These are phyloP conservation scores for Bombyx mori DNA, from an alignment of 1,140 invertebrate species.

Conservation along the genomic window DNA sequence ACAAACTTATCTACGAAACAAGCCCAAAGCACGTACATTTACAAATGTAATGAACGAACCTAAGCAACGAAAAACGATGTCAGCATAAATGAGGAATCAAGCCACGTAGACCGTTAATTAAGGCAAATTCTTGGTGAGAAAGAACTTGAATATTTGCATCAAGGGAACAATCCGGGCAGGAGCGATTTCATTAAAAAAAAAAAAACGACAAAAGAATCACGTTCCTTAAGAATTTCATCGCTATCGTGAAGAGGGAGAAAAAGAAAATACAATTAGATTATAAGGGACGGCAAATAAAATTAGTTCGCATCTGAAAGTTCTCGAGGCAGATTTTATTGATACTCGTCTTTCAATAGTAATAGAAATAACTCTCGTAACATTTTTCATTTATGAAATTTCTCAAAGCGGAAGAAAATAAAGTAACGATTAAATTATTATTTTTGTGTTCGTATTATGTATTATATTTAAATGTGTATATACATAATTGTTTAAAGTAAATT, in stretches of 20 bases:
- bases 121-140: conserved; percentile 16
- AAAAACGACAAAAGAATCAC: conserved; percentile 7
- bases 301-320: conserved; percentile 3
- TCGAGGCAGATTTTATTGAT: conserved; percentile 1
- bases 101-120: conserved; percentile 20
- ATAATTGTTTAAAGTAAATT: too few relatives aligned
- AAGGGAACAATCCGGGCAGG: conserved; percentile 1
- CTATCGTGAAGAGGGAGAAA: not conserved
- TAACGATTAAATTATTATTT: too few relatives aligned
- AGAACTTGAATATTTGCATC: conserved; percentile 13
- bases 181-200: conserved; percentile 5
- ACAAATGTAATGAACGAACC: too few relatives aligned
- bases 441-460: too few relatives aligned
- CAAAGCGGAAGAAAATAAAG: not conserved
- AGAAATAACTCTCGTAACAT: not conserved
- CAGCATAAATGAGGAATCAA: conserved; percentile 10
- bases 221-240: conserved; percentile 6
- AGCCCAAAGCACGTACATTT: too few relatives aligned
- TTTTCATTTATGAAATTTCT: not conserved
- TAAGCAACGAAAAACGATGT: not conserved
- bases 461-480: too few relatives aligned
- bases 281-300: conserved; percentile 6
- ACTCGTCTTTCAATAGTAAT: not conserved
- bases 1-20: too few relatives aligned
- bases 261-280: conserved; percentile 8